Conservation (phyloP, 2,797 vertebrate species). For the Netta rufina region DNA sequence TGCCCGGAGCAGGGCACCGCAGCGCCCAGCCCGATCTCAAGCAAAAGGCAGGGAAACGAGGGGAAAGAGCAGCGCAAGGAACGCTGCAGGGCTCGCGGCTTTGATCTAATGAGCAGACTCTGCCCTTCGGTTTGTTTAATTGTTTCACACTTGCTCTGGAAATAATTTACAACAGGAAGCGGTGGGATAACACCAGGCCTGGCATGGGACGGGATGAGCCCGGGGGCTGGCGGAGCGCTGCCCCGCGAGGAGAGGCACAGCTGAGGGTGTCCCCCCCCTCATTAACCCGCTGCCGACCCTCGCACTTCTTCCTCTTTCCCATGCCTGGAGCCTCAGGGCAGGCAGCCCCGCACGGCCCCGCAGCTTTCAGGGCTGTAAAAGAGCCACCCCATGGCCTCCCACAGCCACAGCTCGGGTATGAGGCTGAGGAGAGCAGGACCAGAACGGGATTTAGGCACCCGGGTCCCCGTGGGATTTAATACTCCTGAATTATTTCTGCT, state of each 20-base stretch:
- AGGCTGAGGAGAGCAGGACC: accelerated
- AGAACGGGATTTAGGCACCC: neutral
- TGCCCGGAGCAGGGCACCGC: accelerated
- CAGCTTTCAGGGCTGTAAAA: neutral
- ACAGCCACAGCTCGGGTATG: neutral
- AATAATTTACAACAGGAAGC: conserved; percentile 71
- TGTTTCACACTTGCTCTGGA: conserved; percentile 73
- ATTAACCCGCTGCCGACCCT: neutral
- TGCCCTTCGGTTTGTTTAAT: conserved; percentile 65
- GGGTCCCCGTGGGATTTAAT: accelerated
- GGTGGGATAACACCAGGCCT: conserved; percentile 49
- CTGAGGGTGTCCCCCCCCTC: conserved; percentile 30
- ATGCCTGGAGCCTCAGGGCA: neutral
- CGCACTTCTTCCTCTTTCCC: neutral
- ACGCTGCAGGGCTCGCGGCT: conserved; percentile 21
- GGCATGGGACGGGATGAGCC: conserved; percentile 35
- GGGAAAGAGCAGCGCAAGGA: neutral
- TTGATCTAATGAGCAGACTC: conserved; percentile 61
- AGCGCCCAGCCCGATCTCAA: neutral
- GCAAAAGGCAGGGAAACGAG: neutral
- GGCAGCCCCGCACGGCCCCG: accelerated
- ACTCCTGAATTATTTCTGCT: neutral
- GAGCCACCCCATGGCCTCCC: accelerated
- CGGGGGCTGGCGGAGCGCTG: neutral
- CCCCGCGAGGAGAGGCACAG: conserved; percentile 42